Base-by-base conservation (phyloP, 2,888 invertebrate species). In the Congeria kusceri region DNA sequence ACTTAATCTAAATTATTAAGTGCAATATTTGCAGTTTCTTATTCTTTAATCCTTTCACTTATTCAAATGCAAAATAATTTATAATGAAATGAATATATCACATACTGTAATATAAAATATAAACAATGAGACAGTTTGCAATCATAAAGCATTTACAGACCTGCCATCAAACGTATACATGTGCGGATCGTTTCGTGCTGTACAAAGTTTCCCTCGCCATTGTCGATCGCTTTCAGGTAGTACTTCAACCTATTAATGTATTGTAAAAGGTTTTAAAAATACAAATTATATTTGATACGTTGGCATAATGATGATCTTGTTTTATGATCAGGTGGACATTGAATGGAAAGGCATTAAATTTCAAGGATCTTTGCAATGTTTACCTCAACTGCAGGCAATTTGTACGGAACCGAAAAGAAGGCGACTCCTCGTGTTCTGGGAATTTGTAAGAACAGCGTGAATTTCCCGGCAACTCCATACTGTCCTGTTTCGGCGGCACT, bases 401-500 rank as follows among this genome's bases (percentile, higher is more conserved):
- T 53, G 53, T 53, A 53, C 2, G 53, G 20, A 23, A 23, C 25
- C 53, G 23, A 53, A 53, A 53, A 25, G 11, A 53, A 53, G 20
- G 25, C 25, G 20, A 53, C 25, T n/a, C 53, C 53, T 25, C 25
- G 13, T n/a, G 53, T 25, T 53, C 53, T 20, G 3, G 25, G 25
- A 11, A 25, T 25, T 25, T 53, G 53, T 25, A 53, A n/a, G 25
- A 23, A 25, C 2, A 53, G 53, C 3, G 53, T 57, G 53, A 63
- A 69, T 4, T 64, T 61, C 32, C 75, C 75, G 32, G 57, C 49
- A 1, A 75, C 75, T 32, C 64, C 68, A 44, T 68, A 75, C 25
- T 75, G 68, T 25, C 75, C 75, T 0, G 63, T 75, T 28, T 75
- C 68, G 23, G 63, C 62, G 18, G 63, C 28, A 23, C 47, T 68